Conservation (phyloP, 2,113 vertebrate species). For the Stercorarius parasiticus region DNA sequence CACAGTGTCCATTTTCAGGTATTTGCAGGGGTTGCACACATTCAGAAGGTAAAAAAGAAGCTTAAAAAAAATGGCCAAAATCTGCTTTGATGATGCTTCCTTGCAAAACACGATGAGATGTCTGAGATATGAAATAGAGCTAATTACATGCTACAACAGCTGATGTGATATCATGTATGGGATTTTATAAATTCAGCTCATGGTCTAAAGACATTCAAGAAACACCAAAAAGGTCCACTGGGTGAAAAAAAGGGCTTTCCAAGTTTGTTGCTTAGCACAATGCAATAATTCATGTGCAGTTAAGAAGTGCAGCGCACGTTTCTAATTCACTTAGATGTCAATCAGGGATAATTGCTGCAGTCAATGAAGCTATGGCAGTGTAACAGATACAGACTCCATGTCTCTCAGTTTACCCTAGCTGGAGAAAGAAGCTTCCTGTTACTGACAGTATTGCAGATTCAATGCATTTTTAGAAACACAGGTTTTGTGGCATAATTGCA, state of each 20-base stretch:
- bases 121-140: neutral
- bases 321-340: slow-evolving; percentile 18
- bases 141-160: neutral
- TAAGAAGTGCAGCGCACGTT: neutral
- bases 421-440: neutral
- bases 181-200: neutral
- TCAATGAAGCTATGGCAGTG: neutral
- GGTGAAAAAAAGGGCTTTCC: neutral
- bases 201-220: neutral
- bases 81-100: neutral
- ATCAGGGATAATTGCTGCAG: slow-evolving; percentile 29
- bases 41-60: neutral
- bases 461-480: neutral
- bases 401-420: neutral
- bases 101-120: neutral
- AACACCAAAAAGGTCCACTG: neutral
- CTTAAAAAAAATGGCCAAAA: neutral
- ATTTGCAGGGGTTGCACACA: neutral
- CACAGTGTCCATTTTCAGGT: neutral
- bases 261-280: neutral
- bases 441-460: neutral
- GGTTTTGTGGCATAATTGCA: neutral
- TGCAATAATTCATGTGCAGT: neutral
- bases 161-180: neutral
- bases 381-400: neutral